Evolutionary conservation across 2,888 invertebrate genomes (phyloP), one percentile per base, ranked within the genome.

Genomic region (Lasioglossum figueresi): DNA sequence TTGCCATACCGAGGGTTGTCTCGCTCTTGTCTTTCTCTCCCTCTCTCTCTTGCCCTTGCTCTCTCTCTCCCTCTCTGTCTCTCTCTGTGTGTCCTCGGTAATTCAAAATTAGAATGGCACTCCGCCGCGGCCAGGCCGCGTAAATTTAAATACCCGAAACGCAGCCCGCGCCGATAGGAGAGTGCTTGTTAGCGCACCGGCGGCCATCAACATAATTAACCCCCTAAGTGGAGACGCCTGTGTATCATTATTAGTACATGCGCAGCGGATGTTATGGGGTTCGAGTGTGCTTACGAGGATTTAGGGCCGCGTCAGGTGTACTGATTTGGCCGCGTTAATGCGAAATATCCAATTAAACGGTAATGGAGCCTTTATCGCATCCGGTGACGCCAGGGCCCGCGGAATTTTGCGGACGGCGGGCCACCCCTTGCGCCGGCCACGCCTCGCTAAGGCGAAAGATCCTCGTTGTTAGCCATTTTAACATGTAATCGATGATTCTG

Each of bases 61-160:
- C 23, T 10, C 16, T 56, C 56, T 56, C 56, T 2, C 56, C 10
- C 8, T 52, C 10, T 2, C 23, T 23, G 19, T 48, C 48, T 19
- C 23, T 23, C 6, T 8, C 10, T 56, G 12, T 10, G 23, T 1
- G 43, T 3, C 23, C n/a, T 37, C 63, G 89, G 89, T 92, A 92
- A 92, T 92, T 92, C 92, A 37, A 90, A 93, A 91, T 93, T 92
- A 92, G 88, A 87, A 75, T 16, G 37, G 68, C 63, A 74, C 63
- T 34, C 19, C n/a, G n/a, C 56, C 56, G 27, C 45, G 12, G 45
- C 12, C n/a, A 37, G 68, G 23, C 43, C 88, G 88, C 91, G 93
- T 93, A 93, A 93, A 93, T 93, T 93, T 92, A 91, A 93, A 93
- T 93, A 89, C 91, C 91, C 89, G 91, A 89, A 92, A 93, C 89